phyloP scores from a whole-genome alignment of 2,797 vertebrate genomes.

The Hylomyscus alleni region DNA sequence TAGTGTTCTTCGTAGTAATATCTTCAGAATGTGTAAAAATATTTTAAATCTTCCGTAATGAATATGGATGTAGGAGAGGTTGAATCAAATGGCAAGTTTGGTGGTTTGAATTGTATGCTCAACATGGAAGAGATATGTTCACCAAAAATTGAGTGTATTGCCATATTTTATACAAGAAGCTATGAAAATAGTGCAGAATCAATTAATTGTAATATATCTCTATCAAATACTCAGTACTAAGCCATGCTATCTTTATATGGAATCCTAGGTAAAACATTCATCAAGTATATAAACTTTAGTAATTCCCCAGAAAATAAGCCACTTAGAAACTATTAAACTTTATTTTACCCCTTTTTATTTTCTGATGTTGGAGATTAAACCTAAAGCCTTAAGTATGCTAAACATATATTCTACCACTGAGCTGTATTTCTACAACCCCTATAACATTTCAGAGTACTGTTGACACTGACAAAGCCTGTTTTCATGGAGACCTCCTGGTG shows the following conservation, averaged over 20 bases:
- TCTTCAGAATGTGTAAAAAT: slow-evolving; percentile 42
- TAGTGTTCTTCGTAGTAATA: slow-evolving; percentile 35
- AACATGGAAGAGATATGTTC: slow-evolving; percentile 33
- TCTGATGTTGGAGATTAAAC: background rate
- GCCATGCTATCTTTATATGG: background rate
- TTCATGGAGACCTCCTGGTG: background rate
- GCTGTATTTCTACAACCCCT: background rate
- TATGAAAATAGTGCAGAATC: slow-evolving; percentile 63
- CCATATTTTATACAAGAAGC: slow-evolving; percentile 54
- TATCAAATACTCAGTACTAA: background rate
- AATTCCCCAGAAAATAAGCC: slow-evolving; percentile 29
- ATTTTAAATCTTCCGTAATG: slow-evolving; percentile 27
- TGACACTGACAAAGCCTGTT: slow-evolving; percentile 39
- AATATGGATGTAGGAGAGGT: background rate
- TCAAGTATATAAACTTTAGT: slow-evolving; percentile 27
- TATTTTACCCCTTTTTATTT: slow-evolving; percentile 5
- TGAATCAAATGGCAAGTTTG: slow-evolving; percentile 54
- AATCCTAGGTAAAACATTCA: background rate
- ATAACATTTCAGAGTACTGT: background rate
- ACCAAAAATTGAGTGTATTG: slow-evolving; percentile 35
- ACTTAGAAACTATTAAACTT: slow-evolving; percentile 14
- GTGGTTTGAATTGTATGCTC: slow-evolving; percentile 55
- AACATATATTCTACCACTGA: background rate
- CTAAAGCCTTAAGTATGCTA: background rate
- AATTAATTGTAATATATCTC: background rate